Conservation (phyloP, 2,888 invertebrate species). For the Caenorhabditis panamensis region DNA sequence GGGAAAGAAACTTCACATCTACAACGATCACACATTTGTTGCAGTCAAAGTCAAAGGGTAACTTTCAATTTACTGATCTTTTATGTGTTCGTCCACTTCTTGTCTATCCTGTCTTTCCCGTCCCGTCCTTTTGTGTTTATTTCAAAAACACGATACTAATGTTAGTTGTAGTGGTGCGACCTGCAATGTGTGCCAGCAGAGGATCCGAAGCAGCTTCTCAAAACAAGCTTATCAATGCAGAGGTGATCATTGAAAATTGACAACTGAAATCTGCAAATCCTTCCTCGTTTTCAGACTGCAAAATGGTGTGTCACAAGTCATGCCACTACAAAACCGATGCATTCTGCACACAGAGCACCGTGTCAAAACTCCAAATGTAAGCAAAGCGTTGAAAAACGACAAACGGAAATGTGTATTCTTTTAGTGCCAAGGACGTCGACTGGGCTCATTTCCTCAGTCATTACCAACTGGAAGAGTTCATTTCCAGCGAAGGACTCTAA, state of each 20-base stretch:
- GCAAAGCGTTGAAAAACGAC: conserved; percentile 9
- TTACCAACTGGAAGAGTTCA: conserved; percentile 77
- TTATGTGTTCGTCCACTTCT: conserved; percentile 5
- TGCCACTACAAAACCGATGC: conserved; percentile 79
- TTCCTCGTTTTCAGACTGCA: conserved; percentile 76
- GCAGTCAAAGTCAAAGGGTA: conserved; percentile 80
- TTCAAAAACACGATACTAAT: conserved; percentile 53
- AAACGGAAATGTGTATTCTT: conserved; percentile 22
- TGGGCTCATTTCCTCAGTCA: conserved; percentile 79
- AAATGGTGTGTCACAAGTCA: conserved; percentile 80
- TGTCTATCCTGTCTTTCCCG: neutral
- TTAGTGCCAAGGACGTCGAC: conserved; percentile 77
- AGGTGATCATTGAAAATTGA: conserved; percentile 67
- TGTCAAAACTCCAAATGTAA: conserved; percentile 74
- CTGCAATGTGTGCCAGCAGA: conserved; percentile 79
- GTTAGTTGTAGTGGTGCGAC: conserved; percentile 76
- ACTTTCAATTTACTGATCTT: conserved; percentile 20
- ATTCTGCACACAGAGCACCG: conserved; percentile 75
- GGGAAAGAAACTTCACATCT: conserved; percentile 81
- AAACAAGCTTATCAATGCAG: conserved; percentile 81
- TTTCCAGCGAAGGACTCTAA: conserved; percentile 76
- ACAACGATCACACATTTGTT: conserved; percentile 81
- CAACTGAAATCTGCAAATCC: neutral
- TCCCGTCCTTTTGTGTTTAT: conserved; percentile 7
- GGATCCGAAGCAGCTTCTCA: conserved; percentile 78